Base-by-base conservation (phyloP, 2,113 vertebrate species). In the Clupea harengus region DNA sequence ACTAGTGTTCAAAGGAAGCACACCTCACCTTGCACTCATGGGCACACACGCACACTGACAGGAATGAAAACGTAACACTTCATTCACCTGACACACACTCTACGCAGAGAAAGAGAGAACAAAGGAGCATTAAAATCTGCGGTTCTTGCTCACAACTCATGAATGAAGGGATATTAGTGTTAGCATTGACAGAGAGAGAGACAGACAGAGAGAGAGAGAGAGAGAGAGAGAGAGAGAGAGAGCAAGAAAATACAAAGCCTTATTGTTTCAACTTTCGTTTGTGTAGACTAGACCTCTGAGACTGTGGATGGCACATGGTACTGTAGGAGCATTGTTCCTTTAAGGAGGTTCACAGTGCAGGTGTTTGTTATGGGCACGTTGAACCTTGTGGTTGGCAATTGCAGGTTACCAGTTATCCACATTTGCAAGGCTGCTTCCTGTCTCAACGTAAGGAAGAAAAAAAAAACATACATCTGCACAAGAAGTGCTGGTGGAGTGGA, bases 11-110 rank as follows among this genome's bases (percentile, higher is more conserved):
- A 39, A 72, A 25, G 22, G 25, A 46, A 82, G 18, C 44, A 83
- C 72, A 64, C 82, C 52, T 54, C 13, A 17, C 52, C 52, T 54
- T 39, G 39, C 52, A 54, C 52, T 54, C 52, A 15, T 52, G 50
- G 78, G 81, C 81, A 82, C 84, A 85, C 84, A 81, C 64, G 32
- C 25, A 32, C 25, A 32, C 64, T 28, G 25, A 9, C 64, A 13
- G 64, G 64, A 72, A 72, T 25, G 64, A 72, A 72, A 72, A 72
- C 64, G 10, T 72, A 32, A 15, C 64, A 72, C 64, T 28, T 72
- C 64, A 72, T 72, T 72, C 64, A 72, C 64, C 64, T 72, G 25
- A 72, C 64, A 72, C 64, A 67, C 64, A 28, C 64, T 28, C 15
- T 1, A 13, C 3, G n/a, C 64, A 28, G 10, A 32, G 13, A 72